Percentiles rank a stretch among this genome's conserved stretches.
These are phyloP conservation scores for Hyperoodon ampullatus DNA, from an alignment of 2,113 vertebrate species.

Conservation along the genomic window DNA sequence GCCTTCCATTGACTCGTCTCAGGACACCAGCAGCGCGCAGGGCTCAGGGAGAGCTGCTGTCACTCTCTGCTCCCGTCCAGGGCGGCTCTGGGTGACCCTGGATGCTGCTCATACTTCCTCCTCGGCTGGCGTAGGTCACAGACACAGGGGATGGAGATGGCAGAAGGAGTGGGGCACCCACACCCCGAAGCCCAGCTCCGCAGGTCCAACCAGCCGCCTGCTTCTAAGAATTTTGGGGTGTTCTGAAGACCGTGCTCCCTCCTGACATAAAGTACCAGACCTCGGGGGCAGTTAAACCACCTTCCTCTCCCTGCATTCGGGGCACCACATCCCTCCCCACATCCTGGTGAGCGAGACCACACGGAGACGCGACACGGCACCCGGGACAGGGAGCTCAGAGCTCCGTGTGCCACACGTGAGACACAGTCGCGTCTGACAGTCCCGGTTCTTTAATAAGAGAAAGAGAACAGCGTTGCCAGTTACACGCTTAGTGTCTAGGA, in stretches of 20 bases:
- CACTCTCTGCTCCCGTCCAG: neutral
- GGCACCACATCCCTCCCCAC: neutral
- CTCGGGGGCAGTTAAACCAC: neutral
- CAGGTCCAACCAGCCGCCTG: neutral
- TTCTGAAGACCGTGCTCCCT: neutral
- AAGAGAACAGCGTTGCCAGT: neutral
- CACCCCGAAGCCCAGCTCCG: neutral
- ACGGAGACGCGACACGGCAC: fast-evolving
- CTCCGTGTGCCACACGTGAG: fast-evolving
- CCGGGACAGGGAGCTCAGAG: neutral
- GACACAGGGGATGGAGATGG: neutral
- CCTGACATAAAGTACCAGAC: neutral
- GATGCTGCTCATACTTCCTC: neutral
- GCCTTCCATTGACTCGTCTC: neutral
- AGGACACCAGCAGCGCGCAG: too few relatives aligned
- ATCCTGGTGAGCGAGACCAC: neutral
- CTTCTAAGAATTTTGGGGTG: neutral
- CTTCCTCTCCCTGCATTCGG: neutral
- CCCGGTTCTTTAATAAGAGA: neutral
- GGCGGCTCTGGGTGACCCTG: too few relatives aligned
- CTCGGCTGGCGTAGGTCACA: neutral
- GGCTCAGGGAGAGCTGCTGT: fast-evolving
- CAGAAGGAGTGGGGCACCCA: neutral
- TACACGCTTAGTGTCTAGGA: neutral
- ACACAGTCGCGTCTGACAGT: fast-evolving